These are phyloP conservation scores for Centroberyx gerrardi DNA, from an alignment of 2,797 vertebrate genomes.

Conservation along the genomic window DNA sequence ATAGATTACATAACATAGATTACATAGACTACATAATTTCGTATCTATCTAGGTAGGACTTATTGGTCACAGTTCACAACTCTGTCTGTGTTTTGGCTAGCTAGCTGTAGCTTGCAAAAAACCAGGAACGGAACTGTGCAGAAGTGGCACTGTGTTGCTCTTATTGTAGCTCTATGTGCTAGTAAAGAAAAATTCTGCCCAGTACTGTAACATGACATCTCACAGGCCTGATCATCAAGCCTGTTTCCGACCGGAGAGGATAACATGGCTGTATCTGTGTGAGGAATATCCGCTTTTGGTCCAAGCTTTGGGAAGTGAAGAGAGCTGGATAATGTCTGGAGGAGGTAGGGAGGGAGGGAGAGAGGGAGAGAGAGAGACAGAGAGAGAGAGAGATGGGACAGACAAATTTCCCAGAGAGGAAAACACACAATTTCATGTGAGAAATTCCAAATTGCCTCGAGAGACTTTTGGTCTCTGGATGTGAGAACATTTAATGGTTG, in stretches of 20 bases:
- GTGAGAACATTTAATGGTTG: neutral
- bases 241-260: neutral
- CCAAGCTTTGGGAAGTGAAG: neutral
- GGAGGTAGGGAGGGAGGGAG: neutral
- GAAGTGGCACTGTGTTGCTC: too few species aligned
- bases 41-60: too few species aligned
- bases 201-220: neutral
- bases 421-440: neutral
- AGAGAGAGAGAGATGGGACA: neutral
- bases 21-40: too few species aligned
- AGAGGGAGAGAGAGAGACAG: slow-evolving; percentile 7
- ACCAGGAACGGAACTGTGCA: too few species aligned
- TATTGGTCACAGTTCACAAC: too few species aligned
- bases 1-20: too few species aligned
- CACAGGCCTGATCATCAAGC: neutral
- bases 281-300: slow-evolving; percentile 14
- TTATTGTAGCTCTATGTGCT: too few species aligned
- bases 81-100: too few species aligned
- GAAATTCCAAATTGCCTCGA: neutral
- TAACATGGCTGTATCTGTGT: neutral
- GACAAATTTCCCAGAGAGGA: neutral
- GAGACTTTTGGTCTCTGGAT: neutral
- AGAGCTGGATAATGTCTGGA: slow-evolving; percentile 1
- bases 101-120: too few species aligned
- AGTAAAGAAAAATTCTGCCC: neutral